Percentiles rank a stretch among this genome's conserved stretches.
These are phyloP conservation scores for Hypomecis punctinalis DNA, from an alignment of 2,888 invertebrate species.

Conservation along the genomic window DNA sequence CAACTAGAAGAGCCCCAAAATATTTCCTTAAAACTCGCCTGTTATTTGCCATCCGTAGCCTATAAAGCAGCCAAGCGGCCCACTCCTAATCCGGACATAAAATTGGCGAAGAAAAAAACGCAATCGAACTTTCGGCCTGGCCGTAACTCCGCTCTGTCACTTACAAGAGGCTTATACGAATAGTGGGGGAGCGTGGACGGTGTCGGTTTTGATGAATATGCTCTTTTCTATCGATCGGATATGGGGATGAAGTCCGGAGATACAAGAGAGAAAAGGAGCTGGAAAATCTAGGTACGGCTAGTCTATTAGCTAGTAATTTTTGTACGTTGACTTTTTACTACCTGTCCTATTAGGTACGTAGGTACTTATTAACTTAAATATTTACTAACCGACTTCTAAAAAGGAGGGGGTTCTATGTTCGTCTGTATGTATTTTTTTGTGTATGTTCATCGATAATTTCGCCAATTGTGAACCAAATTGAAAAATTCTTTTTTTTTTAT, in stretches of 20 bases:
- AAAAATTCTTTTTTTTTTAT: no score
- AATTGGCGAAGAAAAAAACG: slow-evolving; percentile 57
- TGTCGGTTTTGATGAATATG: slow-evolving; percentile 12
- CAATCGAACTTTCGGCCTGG: slow-evolving; percentile 54
- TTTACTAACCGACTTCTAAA: no score
- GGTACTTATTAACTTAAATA: no score
- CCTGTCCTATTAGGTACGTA: no score
- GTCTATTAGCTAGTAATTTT: no score
- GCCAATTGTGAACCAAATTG: no score
- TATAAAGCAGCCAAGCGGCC: slow-evolving; percentile 20
- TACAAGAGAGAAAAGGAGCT: no score
- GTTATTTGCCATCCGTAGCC: neutral
- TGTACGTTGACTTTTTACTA: no score
- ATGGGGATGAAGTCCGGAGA: slow-evolving; percentile 2
- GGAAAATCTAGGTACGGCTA: no score
- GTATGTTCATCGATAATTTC: no score
- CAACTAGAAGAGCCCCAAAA: neutral
- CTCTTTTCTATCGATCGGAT: slow-evolving; percentile 8
- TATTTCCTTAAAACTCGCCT: neutral
- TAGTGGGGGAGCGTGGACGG: slow-evolving; percentile 25
- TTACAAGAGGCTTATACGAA: slow-evolving; percentile 54
- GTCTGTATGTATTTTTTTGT: no score
- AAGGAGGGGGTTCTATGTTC: no score
- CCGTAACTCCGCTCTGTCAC: slow-evolving; percentile 61
- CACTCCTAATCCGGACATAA: slow-evolving; percentile 58